A percentile compares a stretch with the other conserved stretches of the same genome.
These are phyloP conservation scores for Danio tinwini DNA, from an alignment of 2,797 vertebrate genomes.

Conservation along the genomic window DNA sequence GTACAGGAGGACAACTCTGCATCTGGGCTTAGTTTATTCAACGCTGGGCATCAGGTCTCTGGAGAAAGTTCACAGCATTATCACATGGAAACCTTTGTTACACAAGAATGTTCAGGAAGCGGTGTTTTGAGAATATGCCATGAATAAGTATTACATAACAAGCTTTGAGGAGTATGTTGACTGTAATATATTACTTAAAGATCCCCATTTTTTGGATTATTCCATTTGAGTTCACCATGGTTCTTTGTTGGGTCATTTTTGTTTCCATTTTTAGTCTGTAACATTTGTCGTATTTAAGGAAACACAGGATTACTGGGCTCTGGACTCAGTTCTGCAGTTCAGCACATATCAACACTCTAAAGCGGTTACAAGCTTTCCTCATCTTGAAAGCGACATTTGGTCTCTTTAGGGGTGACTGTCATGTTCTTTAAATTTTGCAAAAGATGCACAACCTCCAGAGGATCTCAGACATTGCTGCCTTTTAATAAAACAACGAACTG, in stretches of 20 bases:
- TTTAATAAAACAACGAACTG: slow-evolving; percentile 50
- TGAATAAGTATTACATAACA: not conserved
- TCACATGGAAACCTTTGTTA: slow-evolving; percentile 15
- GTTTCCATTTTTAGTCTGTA: slow-evolving; percentile 8
- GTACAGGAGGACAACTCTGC: not conserved
- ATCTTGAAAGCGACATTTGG: slow-evolving; percentile 50
- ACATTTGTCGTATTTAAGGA: not conserved
- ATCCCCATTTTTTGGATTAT: slow-evolving; percentile 20
- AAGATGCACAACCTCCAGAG: slow-evolving; percentile 40
- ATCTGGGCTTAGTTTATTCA: slow-evolving; percentile 22
- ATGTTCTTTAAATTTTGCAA: slow-evolving; percentile 60
- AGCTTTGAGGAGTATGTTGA: not conserved
- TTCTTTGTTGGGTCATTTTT: not conserved
- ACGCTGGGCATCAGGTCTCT: slow-evolving; percentile 7
- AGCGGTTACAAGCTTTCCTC: slow-evolving; percentile 51
- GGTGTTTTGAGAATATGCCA: not conserved
- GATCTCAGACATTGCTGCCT: slow-evolving; percentile 35
- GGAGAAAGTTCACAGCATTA: slow-evolving; percentile 22
- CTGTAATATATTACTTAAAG: not conserved
- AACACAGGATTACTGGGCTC: slow-evolving; percentile 47
- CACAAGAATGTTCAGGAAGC: slow-evolving; percentile 16
- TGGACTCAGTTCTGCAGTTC: slow-evolving; percentile 50
- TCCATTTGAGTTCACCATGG: not conserved
- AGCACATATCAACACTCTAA: slow-evolving; percentile 52
- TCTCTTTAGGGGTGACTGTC: slow-evolving; percentile 52